Base-by-base conservation (phyloP, 2,797 vertebrate species). In the Dermochelys coriacea region DNA sequence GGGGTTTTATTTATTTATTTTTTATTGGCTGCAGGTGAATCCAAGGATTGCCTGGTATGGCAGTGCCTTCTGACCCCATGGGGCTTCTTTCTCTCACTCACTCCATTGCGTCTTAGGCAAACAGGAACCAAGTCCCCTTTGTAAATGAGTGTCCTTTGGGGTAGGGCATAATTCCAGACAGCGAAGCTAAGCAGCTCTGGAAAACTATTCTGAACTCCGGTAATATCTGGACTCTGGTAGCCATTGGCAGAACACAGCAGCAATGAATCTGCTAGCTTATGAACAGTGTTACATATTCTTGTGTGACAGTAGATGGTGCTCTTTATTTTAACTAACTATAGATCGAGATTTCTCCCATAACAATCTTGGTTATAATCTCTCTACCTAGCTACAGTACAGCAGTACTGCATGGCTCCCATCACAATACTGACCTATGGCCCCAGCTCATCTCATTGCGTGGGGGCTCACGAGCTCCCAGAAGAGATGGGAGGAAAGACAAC, bases 321-420 rank as follows among this genome's bases (percentile, higher is more conserved):
- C n/a, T 71, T 21, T 23, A 41, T 71, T 31, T 47, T 81, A 89
- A 5, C 54, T 5, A 23, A 47, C 29, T 12, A 0, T 3, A 12
- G 49, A 45, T 1, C 8, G 54, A 27, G 77, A 27, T 47, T 80
- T 80, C 57, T 93, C 25, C 81, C 34, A 37, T 16, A 1, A 6
- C 4, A 25, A 3, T 41, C 41, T 15, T 52, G 68, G 10, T 16
- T 52, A 0, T 29, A 34, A 75, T 82, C 55, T 45, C 34, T 23
- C 41, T 1, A 21, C 34, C 34, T 41, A 37, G 64, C 21, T 41
- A 41, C 5, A 23, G 0, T 2, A 7, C 5, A 0, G n/a, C 4
- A 0, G 45, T 1, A 2, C 64, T 41, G 21, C 1, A 0, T 0
- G 4, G 12, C 71, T 59, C 23, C n/a, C 77, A 10, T 8, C n/a